Conservation (phyloP, 2,113 vertebrate genomes). For the Typhlomys cinereus region DNA sequence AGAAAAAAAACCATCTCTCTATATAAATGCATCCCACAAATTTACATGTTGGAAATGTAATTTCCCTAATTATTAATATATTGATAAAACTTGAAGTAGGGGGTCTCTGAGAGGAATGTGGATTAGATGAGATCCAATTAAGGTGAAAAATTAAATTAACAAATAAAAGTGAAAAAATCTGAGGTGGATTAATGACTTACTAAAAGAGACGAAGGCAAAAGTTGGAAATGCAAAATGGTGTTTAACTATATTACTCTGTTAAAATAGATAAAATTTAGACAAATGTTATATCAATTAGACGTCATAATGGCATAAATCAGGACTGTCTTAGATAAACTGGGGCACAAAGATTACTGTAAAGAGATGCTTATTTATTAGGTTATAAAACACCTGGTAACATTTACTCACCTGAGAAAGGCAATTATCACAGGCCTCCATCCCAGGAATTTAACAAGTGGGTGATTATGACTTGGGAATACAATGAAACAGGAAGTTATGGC, state of each 20-base stretch:
- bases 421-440: background rate
- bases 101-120: background rate
- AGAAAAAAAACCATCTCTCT: background rate
- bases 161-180: background rate
- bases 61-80: background rate
- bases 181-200: background rate
- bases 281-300: slow-evolving; percentile 43
- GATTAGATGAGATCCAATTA: slow-evolving; percentile 38
- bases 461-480: slow-evolving; percentile 11
- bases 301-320: slow-evolving; percentile 25
- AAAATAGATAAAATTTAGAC: slow-evolving; percentile 36
- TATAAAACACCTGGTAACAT: slow-evolving; percentile 27
- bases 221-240: slow-evolving; percentile 20
- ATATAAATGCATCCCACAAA: background rate
- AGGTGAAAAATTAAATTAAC: background rate
- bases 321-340: slow-evolving; percentile 9
- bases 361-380: slow-evolving; percentile 4
- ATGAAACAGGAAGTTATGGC: slow-evolving; percentile 9
- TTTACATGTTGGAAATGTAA: background rate
- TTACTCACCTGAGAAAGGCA: background rate
- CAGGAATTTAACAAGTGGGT: slow-evolving; percentile 14
- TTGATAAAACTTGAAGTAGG: background rate
- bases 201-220: slow-evolving; percentile 1
- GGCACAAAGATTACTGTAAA: background rate
- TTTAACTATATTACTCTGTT: background rate